Base-by-base conservation (phyloP, 2,113 vertebrate genomes). In the Colius striatus region DNA sequence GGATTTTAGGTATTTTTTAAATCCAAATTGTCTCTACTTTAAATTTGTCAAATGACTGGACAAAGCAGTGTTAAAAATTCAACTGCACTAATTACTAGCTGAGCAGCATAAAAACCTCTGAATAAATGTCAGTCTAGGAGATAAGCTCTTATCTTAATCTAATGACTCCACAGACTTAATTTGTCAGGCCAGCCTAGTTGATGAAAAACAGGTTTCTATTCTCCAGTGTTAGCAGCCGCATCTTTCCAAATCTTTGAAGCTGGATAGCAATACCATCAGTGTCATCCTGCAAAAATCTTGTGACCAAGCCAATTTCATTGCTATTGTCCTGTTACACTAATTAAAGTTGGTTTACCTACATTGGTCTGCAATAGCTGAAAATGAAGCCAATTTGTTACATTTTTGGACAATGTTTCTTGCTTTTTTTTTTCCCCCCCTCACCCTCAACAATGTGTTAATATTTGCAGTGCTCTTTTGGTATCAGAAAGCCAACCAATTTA, bases 71-170 rank as follows among this genome's bases (percentile, higher is more conserved):
- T 98, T 98, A 98, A 98, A 98, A 98, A 98, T 98, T 98, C 98
- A 98, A 98, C 98, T 97, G 93, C 98, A 98, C 98, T 99, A 99
- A 99, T 99, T 99, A 98, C 98, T 97, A 98, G 98, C 98, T 97
- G 98, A 98, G 98, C 98, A 98, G 98, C 98, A 98, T 98, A 98
- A 98, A 99, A 99, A 98, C 98, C 98, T 98, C 98, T 96, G 98
- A 98, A 98, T 99, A 99, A 99, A 99, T 99, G 98, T 99, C 98
- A 99, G 98, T 98, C 98, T 98, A 97, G 83, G 97, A 99, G 99
- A 99, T 99, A 99, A 99, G 98, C 99, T 98, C 98, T 99, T 99
- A 99, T 99, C 99, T 99, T 99, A 99, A 99, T 99, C 98, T 99
- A 99, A 99, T 98, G 99, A 99, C 98, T 99, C 98, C 98, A 97